phyloP scores from a whole-genome alignment of 2,797 vertebrate species.

The Bovichtus variegatus region DNA sequence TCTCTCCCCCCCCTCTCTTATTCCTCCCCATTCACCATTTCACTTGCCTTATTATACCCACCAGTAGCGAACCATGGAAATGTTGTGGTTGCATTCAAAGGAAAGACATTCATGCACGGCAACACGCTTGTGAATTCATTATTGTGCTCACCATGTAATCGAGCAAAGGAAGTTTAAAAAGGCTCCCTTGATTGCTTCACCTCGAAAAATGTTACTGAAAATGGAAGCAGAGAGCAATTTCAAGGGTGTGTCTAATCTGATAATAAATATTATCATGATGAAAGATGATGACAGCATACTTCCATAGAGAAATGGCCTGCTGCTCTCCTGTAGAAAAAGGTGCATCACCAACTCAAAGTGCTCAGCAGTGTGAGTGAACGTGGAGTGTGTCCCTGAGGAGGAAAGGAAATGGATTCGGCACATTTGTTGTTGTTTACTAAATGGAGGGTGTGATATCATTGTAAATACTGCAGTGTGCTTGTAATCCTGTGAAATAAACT shows the following conservation, averaged over 20 bases:
- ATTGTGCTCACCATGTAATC: neutral
- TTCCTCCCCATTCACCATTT: conserved; percentile 40
- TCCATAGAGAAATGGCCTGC: conserved; percentile 9
- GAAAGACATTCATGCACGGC: conserved; percentile 7
- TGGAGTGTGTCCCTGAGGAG: neutral
- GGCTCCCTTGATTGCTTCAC: neutral
- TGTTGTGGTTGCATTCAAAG: conserved; percentile 13
- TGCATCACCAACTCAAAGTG: conserved; percentile 3
- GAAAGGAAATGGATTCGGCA: neutral
- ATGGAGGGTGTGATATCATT: conserved; percentile 1
- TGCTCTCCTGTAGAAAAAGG: neutral
- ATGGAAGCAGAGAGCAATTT: conserved; percentile 31
- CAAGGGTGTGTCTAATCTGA: conserved; percentile 17
- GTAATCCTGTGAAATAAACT: neutral
- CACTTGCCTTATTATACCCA: conserved; percentile 43
- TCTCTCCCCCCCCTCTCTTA: conserved; percentile 1
- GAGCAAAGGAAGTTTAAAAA: too few species aligned
- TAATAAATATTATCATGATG: conserved; percentile 12
- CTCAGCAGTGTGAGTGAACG: neutral
- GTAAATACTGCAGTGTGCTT: conserved; percentile 1
- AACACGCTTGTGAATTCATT: conserved; percentile 9
- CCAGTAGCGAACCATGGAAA: conserved; percentile 25
- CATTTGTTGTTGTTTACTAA: conserved; percentile 14
- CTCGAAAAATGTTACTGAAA: conserved; percentile 4
- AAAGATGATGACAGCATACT: conserved; percentile 12